phyloP scores from a whole-genome alignment of 2,888 invertebrate genomes.

The Corbicula japonica region DNA sequence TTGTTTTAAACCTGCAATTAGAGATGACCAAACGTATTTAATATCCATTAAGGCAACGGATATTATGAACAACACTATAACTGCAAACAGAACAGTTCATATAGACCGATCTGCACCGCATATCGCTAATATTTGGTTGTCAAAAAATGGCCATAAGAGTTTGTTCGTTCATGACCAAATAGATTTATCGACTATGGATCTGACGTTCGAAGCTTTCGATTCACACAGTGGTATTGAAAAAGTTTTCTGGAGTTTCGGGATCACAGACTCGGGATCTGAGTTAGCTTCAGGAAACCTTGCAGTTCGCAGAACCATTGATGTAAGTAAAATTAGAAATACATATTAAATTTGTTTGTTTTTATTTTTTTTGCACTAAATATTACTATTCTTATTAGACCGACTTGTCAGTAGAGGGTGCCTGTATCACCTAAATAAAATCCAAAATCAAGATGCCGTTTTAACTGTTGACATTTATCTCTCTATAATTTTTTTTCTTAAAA shows the following conservation, averaged over 20 bases:
- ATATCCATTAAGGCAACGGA: constrained; percentile 58
- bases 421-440: too few relatives aligned
- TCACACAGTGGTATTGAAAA: constrained; percentile 66
- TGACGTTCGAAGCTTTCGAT: constrained; percentile 66
- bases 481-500: too few relatives aligned
- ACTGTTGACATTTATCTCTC: too few relatives aligned
- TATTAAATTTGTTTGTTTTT: background rate
- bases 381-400: too few relatives aligned
- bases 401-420: too few relatives aligned
- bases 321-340: background rate
- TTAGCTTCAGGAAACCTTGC: background rate
- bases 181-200: constrained; percentile 65
- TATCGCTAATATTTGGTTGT: constrained; percentile 64
- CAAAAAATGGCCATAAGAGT: constrained; percentile 50
- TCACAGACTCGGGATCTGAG: background rate
- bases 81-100: constrained; percentile 55
- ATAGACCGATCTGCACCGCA: constrained; percentile 65
- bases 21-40: constrained; percentile 64
- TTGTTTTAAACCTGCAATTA: constrained; percentile 35
- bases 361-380: background rate
- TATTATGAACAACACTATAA: constrained; percentile 52
- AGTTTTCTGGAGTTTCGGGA: constrained; percentile 64
- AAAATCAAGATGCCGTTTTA: too few relatives aligned
- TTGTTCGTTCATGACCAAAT: constrained; percentile 66
- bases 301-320: background rate